Base-by-base conservation (phyloP, 2,888 invertebrate genomes). In the Drosophila neutralis region DNA sequence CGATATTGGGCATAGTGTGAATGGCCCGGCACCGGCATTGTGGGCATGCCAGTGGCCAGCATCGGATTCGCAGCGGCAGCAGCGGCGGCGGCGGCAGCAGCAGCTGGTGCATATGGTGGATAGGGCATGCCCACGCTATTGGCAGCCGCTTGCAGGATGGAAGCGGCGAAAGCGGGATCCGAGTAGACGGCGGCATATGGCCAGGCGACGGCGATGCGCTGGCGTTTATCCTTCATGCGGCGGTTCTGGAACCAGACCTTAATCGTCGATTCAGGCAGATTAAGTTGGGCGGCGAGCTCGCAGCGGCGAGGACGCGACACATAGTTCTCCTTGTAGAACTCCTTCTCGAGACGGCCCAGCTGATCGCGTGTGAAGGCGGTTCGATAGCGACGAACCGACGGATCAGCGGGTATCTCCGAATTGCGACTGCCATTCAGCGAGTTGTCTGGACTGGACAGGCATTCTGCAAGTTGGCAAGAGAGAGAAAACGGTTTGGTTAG, bases 361-460 rank as follows among this genome's bases (percentile, higher is more conserved):
- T 99, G 99, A 91, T 99, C 99, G 15, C 98, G 94, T 0, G 98
- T 98, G 93, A 99, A 99, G 0, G 99, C 99, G 0, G 99, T 99
- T 56, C 99, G 95, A 93, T 99, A 99, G 63, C 99, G 95, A 69
- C 98, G 95, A 83, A 96, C 96, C 83, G 95, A 95, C 21, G 95
- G 95, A 88, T 96, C 96, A 71, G 93, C 93, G 42, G 93, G 93
- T 6, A 92, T 92, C 87, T 93, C 91, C 0, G 90, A 89, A 62
- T 88, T 83, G 65, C 91, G 92, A 58, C 91, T 91, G 76, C 91
- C 89, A 52, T 92, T 91, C 60, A 93, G 74, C 8, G 91, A 92
- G 62, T 89, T 91, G 67, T 92, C 91, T 5, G 94, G 93, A 80
- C 94, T 94, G 36, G 91, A 91, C 27, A 92, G 87, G 69, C 94